Conservation (phyloP, 1,140 invertebrate species). For the Drosophila varians region DNA sequence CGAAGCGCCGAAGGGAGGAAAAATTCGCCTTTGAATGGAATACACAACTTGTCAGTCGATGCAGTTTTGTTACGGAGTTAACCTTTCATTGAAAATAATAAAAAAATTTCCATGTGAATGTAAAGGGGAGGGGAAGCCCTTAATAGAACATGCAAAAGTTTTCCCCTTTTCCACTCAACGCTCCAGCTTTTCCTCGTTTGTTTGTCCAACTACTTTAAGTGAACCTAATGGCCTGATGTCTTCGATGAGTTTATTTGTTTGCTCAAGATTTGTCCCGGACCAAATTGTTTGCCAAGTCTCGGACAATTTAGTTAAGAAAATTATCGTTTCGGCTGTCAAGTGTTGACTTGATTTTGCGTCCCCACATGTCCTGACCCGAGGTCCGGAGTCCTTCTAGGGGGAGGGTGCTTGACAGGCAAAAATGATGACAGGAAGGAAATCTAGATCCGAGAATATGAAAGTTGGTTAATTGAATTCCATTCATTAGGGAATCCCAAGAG, state of each 20-base stretch:
- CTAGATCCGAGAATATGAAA: conserved; percentile 30
- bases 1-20: conserved; percentile 27
- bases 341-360: conserved; percentile 27
- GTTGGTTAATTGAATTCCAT: conserved; percentile 47
- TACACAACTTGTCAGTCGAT: conserved; percentile 73
- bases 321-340: conserved; percentile 70
- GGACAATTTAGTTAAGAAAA: conserved; percentile 78
- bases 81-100: conserved; percentile 20
- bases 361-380: conserved; percentile 1
- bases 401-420: conserved; percentile 29
- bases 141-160: conserved; percentile 28
- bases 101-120: background rate
- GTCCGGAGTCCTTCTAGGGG: background rate
- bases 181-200: conserved; percentile 25
- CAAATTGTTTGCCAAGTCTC: conserved; percentile 51
- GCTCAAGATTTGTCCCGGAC: conserved; percentile 47
- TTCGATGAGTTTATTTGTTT: conserved; percentile 72
- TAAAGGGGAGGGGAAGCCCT: background rate
- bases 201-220: conserved; percentile 50
- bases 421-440: conserved; percentile 16
- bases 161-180: background rate
- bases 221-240: conserved; percentile 61
- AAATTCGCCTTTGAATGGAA: conserved; percentile 36
- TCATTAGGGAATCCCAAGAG: conserved; percentile 27
- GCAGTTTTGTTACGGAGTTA: conserved; percentile 56